Evolutionary conservation across 2,113 vertebrate genomes (phyloP).

Genomic region (Bungarus multicinctus): DNA sequence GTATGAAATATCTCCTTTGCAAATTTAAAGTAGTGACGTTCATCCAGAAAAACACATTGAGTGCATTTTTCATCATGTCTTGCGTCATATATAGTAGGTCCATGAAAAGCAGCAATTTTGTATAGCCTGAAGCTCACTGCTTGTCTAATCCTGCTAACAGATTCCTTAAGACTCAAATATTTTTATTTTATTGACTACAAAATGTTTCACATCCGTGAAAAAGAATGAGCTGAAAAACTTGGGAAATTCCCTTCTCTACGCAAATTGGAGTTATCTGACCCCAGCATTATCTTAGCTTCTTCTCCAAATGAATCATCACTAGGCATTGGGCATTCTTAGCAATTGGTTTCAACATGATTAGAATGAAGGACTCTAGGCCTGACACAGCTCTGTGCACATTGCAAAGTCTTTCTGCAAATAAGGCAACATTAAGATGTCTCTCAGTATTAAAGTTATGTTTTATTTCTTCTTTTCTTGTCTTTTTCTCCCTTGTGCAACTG

Average conservation of each 20-base stretch:
- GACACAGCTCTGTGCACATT: constrained; percentile 18
- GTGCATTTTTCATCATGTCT: constrained; percentile 9
- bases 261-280: constrained; percentile 52
- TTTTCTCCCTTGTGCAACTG: not conserved
- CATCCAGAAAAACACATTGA: not conserved
- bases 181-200: constrained; percentile 32
- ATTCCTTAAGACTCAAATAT: constrained; percentile 12
- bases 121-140: not conserved
- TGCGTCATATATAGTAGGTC: constrained; percentile 34
- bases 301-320: constrained; percentile 34
- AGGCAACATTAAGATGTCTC: constrained; percentile 42
- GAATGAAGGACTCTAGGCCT: constrained; percentile 41
- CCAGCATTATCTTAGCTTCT: constrained; percentile 24
- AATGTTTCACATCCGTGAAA: constrained; percentile 21
- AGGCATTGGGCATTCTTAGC: constrained; percentile 48
- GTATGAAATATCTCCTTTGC: not conserved
- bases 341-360: constrained; percentile 30
- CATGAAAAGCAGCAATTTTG: constrained; percentile 10
- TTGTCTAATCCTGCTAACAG: constrained; percentile 31
- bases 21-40: not conserved
- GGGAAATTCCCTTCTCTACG: constrained; percentile 41
- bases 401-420: constrained; percentile 26
- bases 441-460: constrained; percentile 35
- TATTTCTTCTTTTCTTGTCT: constrained; percentile 16
- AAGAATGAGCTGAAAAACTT: constrained; percentile 32